Conservation (phyloP, 2,888 invertebrate species). For the Cepaea hortensis region DNA sequence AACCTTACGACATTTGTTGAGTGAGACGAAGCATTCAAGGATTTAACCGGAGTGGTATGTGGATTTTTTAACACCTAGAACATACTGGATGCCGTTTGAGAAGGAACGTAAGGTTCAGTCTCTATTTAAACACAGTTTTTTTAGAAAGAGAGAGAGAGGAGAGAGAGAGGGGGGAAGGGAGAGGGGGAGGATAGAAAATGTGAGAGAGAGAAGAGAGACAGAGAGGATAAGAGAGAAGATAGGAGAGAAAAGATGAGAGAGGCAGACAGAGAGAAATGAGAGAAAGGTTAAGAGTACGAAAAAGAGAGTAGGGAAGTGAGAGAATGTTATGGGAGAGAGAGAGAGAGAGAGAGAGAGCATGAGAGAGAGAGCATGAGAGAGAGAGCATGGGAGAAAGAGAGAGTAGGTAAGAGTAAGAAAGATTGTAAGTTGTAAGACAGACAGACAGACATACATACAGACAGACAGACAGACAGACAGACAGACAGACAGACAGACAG, state of each 20-base stretch:
- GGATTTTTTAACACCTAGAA: too few relatives aligned
- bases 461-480: constrained; percentile 22
- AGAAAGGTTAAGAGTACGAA: neutral
- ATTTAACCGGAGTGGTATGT: too few relatives aligned
- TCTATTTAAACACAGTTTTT: neutral
- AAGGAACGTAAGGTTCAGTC: too few relatives aligned
- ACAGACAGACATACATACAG: constrained; percentile 13
- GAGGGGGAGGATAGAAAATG: constrained; percentile 29
- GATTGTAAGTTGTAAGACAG: neutral
- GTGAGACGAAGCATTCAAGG: too few relatives aligned
- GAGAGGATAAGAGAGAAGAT: neutral
- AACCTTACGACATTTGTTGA: too few relatives aligned
- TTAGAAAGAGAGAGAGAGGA: neutral
- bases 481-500: constrained; percentile 3
- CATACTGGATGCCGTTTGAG: too few relatives aligned
- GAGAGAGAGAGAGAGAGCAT: neutral
- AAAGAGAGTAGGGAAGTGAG: neutral
- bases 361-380: constrained; percentile 12
- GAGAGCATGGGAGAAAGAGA: neutral
- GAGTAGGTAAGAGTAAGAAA: neutral
- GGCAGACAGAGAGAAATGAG: neutral
- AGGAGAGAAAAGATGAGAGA: neutral
- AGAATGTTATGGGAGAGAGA: neutral
- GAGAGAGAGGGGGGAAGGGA: constrained; percentile 43
- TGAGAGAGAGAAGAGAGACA: constrained; percentile 40